Conservation (phyloP, 2,888 invertebrate species). For the Acronicta alni region DNA sequence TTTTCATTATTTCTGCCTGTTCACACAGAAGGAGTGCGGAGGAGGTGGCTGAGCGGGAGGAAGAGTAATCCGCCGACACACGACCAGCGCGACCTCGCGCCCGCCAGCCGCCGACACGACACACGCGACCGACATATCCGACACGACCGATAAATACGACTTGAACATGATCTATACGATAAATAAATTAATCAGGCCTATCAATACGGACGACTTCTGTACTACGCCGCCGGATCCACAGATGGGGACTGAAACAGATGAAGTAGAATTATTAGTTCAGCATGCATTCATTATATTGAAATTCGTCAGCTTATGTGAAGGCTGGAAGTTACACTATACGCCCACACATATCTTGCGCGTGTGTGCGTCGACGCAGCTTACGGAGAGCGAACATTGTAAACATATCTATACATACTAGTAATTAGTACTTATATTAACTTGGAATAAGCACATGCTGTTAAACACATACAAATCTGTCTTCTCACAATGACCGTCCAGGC, state of each 20-base stretch:
- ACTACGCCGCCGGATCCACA: too few species aligned
- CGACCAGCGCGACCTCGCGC: conserved; percentile 21
- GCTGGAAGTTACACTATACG: background rate
- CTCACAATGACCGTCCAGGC: background rate
- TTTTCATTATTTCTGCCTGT: background rate
- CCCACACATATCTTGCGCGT: background rate
- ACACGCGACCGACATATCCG: conserved; percentile 11
- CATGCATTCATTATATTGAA: too few species aligned
- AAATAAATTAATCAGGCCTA: too few species aligned
- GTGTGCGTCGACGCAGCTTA: conserved; percentile 13
- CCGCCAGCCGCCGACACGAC: conserved; percentile 20
- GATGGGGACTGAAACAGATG: too few species aligned
- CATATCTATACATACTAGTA: conserved; percentile 33
- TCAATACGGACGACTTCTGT: too few species aligned
- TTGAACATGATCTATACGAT: too few species aligned
- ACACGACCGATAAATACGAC: conserved; percentile 8
- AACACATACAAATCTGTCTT: background rate
- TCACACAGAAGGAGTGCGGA: conserved; percentile 38
- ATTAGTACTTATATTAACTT: conserved; percentile 20
- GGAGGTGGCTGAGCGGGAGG: conserved; percentile 17
- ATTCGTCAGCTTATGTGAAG: too few species aligned
- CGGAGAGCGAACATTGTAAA: conserved; percentile 24
- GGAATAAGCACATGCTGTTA: background rate
- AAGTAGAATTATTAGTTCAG: too few species aligned
- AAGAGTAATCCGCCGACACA: conserved; percentile 22